Evolutionary conservation across 2,888 invertebrate species (phyloP).

Genomic region (Tromatobia lineatoria): DNA sequence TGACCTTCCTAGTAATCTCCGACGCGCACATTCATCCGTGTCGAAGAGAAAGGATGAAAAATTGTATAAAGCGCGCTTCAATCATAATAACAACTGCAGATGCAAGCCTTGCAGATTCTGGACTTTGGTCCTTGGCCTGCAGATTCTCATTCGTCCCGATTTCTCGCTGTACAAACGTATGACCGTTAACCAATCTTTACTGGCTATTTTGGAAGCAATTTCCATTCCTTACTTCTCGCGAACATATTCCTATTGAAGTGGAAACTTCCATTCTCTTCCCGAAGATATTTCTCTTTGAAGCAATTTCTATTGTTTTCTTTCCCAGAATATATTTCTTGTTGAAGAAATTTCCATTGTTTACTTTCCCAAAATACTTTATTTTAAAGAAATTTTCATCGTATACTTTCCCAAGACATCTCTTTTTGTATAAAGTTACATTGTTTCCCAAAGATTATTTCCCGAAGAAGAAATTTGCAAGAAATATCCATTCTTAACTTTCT

Average conservation of each 20-base stretch:
- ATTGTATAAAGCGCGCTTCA: neutral
- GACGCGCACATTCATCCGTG: neutral
- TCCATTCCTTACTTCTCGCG: neutral
- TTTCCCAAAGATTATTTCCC: too few relatives aligned
- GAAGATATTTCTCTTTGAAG: neutral
- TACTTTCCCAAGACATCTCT: too few relatives aligned
- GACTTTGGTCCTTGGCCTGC: constrained; percentile 12
- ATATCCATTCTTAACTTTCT: neutral
- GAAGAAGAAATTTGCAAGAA: neutral
- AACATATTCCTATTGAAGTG: neutral
- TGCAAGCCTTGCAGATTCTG: neutral
- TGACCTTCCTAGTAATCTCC: constrained; percentile 24
- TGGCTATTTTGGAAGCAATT: neutral
- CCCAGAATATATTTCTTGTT: too few relatives aligned
- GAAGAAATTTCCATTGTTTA: too few relatives aligned
- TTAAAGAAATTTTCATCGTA: too few relatives aligned
- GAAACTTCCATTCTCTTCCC: neutral
- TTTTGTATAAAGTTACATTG: too few relatives aligned
- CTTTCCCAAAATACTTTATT: too few relatives aligned
- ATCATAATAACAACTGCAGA: neutral
- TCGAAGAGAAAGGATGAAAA: constrained; percentile 40
- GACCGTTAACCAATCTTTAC: neutral
- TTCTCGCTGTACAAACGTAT: constrained; percentile 3
- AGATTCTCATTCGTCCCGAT: neutral
- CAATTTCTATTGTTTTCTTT: too few relatives aligned